phyloP scores from a whole-genome alignment of 2,888 invertebrate genomes.

The Pristionchus exspectatus region DNA sequence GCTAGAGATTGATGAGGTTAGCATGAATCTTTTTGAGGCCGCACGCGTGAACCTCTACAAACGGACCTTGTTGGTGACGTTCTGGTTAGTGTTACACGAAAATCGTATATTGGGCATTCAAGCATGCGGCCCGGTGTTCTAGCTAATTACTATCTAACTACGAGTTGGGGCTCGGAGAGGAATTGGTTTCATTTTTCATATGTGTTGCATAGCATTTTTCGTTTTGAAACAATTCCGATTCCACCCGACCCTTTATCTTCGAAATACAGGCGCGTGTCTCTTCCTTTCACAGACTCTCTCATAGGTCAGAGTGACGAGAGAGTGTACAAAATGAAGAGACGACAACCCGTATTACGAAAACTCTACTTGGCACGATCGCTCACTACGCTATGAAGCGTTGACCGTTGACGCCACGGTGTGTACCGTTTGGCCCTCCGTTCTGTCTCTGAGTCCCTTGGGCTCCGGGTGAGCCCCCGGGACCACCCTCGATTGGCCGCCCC shows the following conservation, averaged over 20 bases:
- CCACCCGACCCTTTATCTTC: background rate
- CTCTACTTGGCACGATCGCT: background rate
- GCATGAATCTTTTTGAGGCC: too few relatives aligned
- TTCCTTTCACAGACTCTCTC: too few relatives aligned
- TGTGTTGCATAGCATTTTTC: too few relatives aligned
- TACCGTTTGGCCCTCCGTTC: background rate
- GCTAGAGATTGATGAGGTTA: background rate
- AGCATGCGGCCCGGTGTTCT: background rate
- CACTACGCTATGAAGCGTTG: slow-evolving; percentile 46
- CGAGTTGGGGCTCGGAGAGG: background rate
- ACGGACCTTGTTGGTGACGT: too few relatives aligned
- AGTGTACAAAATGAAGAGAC: too few relatives aligned
- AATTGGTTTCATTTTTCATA: background rate
- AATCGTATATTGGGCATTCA: too few relatives aligned
- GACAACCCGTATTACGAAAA: background rate
- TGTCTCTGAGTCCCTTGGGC: too few relatives aligned
- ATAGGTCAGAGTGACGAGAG: background rate
- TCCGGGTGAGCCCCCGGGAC: background rate
- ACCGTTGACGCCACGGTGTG: background rate
- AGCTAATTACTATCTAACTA: background rate
- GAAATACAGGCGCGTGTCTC: background rate
- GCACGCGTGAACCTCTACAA: too few relatives aligned
- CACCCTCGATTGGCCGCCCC: background rate
- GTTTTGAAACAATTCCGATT: background rate
- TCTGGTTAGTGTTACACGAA: too few relatives aligned